Conservation (phyloP, 2,888 invertebrate genomes). For the Dolomedes plantarius region DNA sequence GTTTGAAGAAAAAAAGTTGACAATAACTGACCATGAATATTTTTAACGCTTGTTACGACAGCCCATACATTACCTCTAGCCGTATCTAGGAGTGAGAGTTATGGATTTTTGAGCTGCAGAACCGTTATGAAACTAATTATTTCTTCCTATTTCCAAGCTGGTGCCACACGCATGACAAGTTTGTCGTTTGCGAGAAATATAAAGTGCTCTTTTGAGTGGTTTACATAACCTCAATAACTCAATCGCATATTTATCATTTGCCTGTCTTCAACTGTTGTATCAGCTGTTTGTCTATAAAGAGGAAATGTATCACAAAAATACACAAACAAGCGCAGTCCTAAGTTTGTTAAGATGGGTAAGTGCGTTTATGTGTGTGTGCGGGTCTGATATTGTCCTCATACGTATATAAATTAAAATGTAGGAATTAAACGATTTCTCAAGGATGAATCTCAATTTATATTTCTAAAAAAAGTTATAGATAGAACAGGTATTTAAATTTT, state of each 20-base stretch:
- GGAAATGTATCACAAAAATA: no score
- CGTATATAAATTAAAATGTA: no score
- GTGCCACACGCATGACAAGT: neutral
- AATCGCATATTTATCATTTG: slow-evolving; percentile 18
- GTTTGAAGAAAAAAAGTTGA: neutral
- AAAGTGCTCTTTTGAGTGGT: slow-evolving; percentile 2
- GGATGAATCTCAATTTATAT: no score
- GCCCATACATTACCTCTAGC: slow-evolving; percentile 1
- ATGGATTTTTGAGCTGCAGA: neutral
- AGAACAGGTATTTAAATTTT: no score
- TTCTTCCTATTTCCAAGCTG: neutral
- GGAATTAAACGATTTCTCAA: no score
- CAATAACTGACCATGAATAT: slow-evolving; percentile 2
- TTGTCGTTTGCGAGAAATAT: slow-evolving; percentile 10
- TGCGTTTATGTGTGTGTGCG: no score
- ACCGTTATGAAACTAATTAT: slow-evolving; percentile 19
- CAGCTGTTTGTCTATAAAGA: neutral
- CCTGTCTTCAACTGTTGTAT: neutral
- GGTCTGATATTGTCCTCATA: no score
- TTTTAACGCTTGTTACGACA: neutral
- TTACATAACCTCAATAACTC: slow-evolving; percentile 13
- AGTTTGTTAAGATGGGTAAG: no score
- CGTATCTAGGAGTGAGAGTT: neutral
- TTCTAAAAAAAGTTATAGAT: no score
- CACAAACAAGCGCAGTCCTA: no score